A percentile compares a stretch with the other conserved stretches of the same genome.
These are phyloP conservation scores for Hedychridium roseum DNA, from an alignment of 2,888 invertebrate genomes.

Conservation along the genomic window DNA sequence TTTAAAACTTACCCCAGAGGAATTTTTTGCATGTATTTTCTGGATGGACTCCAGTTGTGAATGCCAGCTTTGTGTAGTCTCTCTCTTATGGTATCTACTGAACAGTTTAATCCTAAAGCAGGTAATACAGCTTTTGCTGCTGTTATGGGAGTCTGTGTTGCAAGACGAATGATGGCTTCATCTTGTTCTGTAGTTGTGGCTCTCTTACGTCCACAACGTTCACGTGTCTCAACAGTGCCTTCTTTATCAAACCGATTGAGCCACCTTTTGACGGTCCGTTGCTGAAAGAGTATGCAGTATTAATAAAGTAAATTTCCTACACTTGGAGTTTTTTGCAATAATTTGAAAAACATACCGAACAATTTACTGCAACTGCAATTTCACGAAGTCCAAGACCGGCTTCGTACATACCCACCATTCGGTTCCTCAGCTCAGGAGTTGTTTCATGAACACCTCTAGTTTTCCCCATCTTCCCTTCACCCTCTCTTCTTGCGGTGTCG, in stretches of 20 bases:
- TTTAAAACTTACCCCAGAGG: conserved; percentile 48
- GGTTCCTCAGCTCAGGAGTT: conserved; percentile 59
- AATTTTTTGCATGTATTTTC: conserved; percentile 60
- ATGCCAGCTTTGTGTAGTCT: conserved; percentile 61
- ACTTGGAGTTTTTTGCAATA: neutral
- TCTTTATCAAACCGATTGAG: conserved; percentile 60
- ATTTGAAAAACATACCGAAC: conserved; percentile 49
- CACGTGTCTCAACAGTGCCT: conserved; percentile 59
- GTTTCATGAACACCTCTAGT: conserved; percentile 61
- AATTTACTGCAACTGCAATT: conserved; percentile 59
- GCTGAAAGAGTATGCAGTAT: conserved; percentile 38
- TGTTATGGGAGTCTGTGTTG: conserved; percentile 58
- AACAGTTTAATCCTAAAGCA: conserved; percentile 59
- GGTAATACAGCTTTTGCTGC: conserved; percentile 61
- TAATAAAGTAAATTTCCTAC: neutral
- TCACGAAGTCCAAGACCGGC: conserved; percentile 59
- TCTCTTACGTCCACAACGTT: conserved; percentile 59
- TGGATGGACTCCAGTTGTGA: conserved; percentile 61
- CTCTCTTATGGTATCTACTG: conserved; percentile 59
- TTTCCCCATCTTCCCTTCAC: conserved; percentile 62
- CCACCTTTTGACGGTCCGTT: conserved; percentile 61
- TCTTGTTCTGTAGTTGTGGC: conserved; percentile 59
- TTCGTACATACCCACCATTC: conserved; percentile 63
- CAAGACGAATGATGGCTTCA: conserved; percentile 58
- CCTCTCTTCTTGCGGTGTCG: too few relatives aligned